Base-by-base conservation (phyloP, 2,797 vertebrate genomes). In the Anguilla marmorata region DNA sequence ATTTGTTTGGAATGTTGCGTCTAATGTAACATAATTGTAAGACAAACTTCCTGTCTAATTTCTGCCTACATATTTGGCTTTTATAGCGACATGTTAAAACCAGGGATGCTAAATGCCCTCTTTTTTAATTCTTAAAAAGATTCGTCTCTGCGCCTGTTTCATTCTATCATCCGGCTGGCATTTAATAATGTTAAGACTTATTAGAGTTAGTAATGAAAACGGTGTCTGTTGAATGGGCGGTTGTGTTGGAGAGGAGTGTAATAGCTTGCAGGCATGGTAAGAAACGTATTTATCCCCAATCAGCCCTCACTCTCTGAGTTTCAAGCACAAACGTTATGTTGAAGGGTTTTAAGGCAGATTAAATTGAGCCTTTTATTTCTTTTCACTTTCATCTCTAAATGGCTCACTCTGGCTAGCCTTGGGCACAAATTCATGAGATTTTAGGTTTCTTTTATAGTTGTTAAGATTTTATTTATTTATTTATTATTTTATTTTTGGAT, bases 311-410 rank as follows among this genome's bases (percentile, higher is more conserved):
- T 98, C 97, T 95, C 94, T 93, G 97, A 97, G 97, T 97, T 96
- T 95, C 95, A 96, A 96, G 97, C 97, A 95, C 97, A 97, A 97
- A 96, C 97, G 96, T 96, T 96, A 96, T 97, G 97, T 97, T 97
- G 97, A 98, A 97, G 97, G 97, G 96, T 97, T 98, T 98, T 98
- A 98, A 98, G 96, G 96, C 97, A 98, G 98, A 99, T 99, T 99
- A 99, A 99, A 98, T 97, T 95, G 96, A 98, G 97, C 96, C 96
- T 97, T 97, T 99, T 98, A 98, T 99, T 99, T 98, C 97, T 96
- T 96, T 97, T 97, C 96, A 98, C 98, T 99, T 99, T 99, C 98
- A 99, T 99, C 98, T 99, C 97, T 97, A 97, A 98, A 97, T 97
- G 96, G 97, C 97, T 98, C 96, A 95, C 97, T 96, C 93, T 94